These are phyloP conservation scores for Fulica atra DNA, from an alignment of 2,113 vertebrate species.

Conservation along the genomic window DNA sequence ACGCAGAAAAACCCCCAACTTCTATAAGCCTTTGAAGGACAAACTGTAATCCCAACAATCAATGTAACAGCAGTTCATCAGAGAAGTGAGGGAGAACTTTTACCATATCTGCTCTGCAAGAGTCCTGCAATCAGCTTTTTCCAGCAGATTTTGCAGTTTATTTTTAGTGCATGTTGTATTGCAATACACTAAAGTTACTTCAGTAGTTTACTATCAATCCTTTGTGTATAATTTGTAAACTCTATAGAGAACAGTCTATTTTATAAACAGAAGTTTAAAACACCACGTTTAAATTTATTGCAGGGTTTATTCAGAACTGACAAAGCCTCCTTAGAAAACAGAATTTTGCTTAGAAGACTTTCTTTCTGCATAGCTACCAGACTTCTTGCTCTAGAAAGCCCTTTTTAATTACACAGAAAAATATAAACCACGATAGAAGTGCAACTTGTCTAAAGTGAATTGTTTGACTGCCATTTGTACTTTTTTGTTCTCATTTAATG, in stretches of 20 bases:
- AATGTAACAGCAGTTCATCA: not conserved
- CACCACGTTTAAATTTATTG: constrained; percentile 39
- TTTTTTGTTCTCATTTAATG: not conserved
- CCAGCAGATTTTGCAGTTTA: not conserved
- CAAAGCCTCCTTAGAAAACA: constrained; percentile 49
- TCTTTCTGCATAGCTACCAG: not conserved
- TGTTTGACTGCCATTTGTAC: not conserved
- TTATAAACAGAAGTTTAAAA: constrained; percentile 58
- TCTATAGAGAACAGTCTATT: constrained; percentile 4
- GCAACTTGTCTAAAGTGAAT: not conserved
- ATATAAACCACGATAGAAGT: not conserved
- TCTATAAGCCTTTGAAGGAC: not conserved
- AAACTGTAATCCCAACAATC: not conserved
- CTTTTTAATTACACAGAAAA: not conserved
- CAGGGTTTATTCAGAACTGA: constrained; percentile 33
- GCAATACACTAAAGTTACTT: constrained; percentile 19
- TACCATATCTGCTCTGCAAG: not conserved
- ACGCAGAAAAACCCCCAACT: not conserved
- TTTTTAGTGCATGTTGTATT: not conserved
- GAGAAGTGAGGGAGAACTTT: not conserved
- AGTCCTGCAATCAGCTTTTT: not conserved
- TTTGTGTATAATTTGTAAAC: constrained; percentile 37
- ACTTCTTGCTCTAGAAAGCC: not conserved
- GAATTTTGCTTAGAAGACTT: constrained; percentile 15
- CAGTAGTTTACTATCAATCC: constrained; percentile 14